Base-by-base conservation (phyloP, 2,888 invertebrate genomes). In the Papilio gigon region DNA sequence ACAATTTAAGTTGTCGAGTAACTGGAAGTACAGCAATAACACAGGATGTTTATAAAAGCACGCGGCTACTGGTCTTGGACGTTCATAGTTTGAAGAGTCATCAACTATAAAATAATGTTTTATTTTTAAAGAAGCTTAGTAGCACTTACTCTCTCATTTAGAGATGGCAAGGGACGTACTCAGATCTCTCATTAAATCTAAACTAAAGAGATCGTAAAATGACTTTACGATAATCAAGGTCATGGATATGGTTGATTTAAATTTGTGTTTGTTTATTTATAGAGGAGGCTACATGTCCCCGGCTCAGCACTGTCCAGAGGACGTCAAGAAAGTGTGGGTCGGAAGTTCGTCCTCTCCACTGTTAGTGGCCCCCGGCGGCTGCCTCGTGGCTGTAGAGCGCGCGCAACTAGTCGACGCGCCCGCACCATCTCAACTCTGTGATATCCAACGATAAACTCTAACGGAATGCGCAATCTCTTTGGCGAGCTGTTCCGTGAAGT, bases 251-350 rank as follows among this genome's bases (percentile, higher is more conserved):
- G n/a, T 40, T 40, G 42, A 63, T 25, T 53, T 25, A 44, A 58
- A 8, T 4, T 6, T 60, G 42, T 53, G 25, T 62, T 44, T 12
- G 4, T 35, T 61, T 47, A 30, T 53, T 64, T 87, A 20, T 88
- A 92, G 92, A 76, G 92, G 90, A 68, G 90, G 90, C 42, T 92
- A 92, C 81, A 88, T 90, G 85, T 87, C 88, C 0, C 89, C 90
- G 3, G 83, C 86, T 12, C 91, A 89, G 72, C 83, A 88, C 71
- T 75, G 76, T 61, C 73, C 84, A 0, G 87, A 87, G 20, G 91
- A 92, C 73, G 89, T 91, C 25, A 92, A 92, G 77, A 92, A 92
- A 71, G 90, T 91, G n/a, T 91, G 91, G 92, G 86, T 89, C 37
- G 90, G 91, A 0, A 80, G 81, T 42, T 78, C 83, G 0, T 76